These are phyloP conservation scores for Hydrotaea cyrtoneurina DNA, from an alignment of 2,888 invertebrate genomes.

Conservation along the genomic window DNA sequence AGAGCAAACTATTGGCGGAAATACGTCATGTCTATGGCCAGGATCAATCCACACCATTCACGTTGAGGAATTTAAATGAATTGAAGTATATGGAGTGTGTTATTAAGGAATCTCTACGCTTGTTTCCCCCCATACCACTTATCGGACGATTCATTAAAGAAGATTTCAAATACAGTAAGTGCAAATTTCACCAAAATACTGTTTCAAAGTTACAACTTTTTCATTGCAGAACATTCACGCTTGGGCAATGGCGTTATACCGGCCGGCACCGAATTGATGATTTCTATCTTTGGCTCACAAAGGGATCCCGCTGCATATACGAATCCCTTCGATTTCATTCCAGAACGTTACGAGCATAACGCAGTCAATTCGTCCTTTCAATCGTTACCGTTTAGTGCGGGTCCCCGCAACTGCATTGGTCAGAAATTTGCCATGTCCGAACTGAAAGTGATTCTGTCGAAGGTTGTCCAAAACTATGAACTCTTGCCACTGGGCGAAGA, in stretches of 20 bases:
- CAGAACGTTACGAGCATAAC: slow-evolving; percentile 69
- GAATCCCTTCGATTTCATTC: slow-evolving; percentile 62
- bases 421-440: slow-evolving; percentile 67
- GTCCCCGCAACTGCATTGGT: slow-evolving; percentile 72
- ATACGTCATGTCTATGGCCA: slow-evolving; percentile 67
- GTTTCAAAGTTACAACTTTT: background rate
- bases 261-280: slow-evolving; percentile 70
- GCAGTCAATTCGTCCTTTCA: background rate
- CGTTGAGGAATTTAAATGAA: slow-evolving; percentile 40
- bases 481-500: slow-evolving; percentile 71
- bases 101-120: slow-evolving; percentile 84
- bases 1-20: slow-evolving; percentile 74
- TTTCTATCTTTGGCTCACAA: slow-evolving; percentile 70
- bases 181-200: background rate
- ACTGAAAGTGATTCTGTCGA: slow-evolving; percentile 68
- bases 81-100: slow-evolving; percentile 70
- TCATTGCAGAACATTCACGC: slow-evolving; percentile 67
- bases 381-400: slow-evolving; percentile 69
- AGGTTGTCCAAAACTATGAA: slow-evolving; percentile 70
- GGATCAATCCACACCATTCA: background rate
- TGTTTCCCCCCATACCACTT: slow-evolving; percentile 84
- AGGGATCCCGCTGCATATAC: slow-evolving; percentile 60
- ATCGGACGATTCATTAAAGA: slow-evolving; percentile 68
- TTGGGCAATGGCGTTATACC: slow-evolving; percentile 70
- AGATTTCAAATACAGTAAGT: slow-evolving; percentile 72